Evolutionary conservation across 2,113 vertebrate genomes (phyloP), one percentile per base, ranked within the genome.

Genomic region (Xiphias gladius): DNA sequence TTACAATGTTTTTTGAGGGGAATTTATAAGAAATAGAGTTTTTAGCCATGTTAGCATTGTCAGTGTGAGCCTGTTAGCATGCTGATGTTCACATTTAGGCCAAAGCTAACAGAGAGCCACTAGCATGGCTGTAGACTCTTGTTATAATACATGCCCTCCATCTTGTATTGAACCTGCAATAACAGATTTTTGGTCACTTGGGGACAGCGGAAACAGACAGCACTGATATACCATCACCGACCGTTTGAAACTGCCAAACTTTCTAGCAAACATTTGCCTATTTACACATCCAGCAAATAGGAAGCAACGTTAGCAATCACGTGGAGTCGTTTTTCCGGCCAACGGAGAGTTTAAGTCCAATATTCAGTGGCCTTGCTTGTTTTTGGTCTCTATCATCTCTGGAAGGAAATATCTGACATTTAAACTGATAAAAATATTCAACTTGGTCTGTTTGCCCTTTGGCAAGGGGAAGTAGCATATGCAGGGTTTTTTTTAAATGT

Each of bases 321-420:
- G 10, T 22, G 50, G 8, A 54, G 50, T n/a, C 3, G 9, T 54
- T 20, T 54, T 54, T n/a, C 22, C 20, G 50, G 8, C 22, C 20
- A 54, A 7, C 50, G 19, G 46, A 16, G 16, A 48, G 19, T 19
- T 4, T 39, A 22, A 30, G 19, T 28, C 7, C 30, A 4, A 46
- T 14, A 13, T 43, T 17, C 37, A n/a, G 32, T 35, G 32, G 32
- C 32, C 12, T 24, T 4, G 2, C 37, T 41, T 57, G 30, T 67
- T 30, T 73, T 73, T 73, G 62, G 50, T 43, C 22, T 77, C 64
- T 28, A 37, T 17, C 65, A 19, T 28, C 26, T 61, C 28, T 7
- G 10, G 17, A 32, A 32, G 24, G 6, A 13, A 11, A 24, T 13
- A 54, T 64, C 10, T n/a, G 8, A 7, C 8, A 10, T 7, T 52